phyloP scores from a whole-genome alignment of 2,888 invertebrate species.

The Oligia latruncula region DNA sequence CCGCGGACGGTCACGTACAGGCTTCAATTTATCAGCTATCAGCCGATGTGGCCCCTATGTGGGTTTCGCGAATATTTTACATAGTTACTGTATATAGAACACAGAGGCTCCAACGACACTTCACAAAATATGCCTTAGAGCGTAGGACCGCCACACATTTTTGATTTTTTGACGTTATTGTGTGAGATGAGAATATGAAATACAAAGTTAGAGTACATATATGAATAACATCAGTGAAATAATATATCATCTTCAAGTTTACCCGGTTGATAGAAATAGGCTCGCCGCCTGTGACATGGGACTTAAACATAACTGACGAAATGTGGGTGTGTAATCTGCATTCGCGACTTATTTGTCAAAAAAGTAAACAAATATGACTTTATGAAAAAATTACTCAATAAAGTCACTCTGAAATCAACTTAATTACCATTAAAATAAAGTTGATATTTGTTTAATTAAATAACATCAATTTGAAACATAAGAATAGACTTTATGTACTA shows the following conservation, averaged over 20 bases:
- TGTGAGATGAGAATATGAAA: conserved; percentile 1
- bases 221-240: not conserved
- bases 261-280: not conserved
- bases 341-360: too few relatives aligned
- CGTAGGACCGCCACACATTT: not conserved
- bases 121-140: conserved; percentile 46
- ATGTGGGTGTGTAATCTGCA: not conserved
- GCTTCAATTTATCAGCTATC: conserved; percentile 69
- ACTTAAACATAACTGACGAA: not conserved
- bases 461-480: too few relatives aligned
- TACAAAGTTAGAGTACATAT: not conserved
- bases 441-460: too few relatives aligned
- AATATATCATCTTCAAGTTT: not conserved
- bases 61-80: conserved; percentile 58
- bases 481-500: too few relatives aligned
- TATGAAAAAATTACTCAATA: too few relatives aligned
- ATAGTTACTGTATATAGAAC: conserved; percentile 39
- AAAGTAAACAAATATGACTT: too few relatives aligned
- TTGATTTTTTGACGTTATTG: conserved; percentile 14
- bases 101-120: conserved; percentile 37
- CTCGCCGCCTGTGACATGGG: not conserved
- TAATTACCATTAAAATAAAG: too few relatives aligned
- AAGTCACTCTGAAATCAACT: too few relatives aligned
- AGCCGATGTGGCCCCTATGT: conserved; percentile 54
- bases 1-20: conserved; percentile 65